Percentiles rank a stretch among this genome's conserved stretches.
Conservation (phyloP, 2,888 invertebrate species). For the Latrodectus hesperus region DNA sequence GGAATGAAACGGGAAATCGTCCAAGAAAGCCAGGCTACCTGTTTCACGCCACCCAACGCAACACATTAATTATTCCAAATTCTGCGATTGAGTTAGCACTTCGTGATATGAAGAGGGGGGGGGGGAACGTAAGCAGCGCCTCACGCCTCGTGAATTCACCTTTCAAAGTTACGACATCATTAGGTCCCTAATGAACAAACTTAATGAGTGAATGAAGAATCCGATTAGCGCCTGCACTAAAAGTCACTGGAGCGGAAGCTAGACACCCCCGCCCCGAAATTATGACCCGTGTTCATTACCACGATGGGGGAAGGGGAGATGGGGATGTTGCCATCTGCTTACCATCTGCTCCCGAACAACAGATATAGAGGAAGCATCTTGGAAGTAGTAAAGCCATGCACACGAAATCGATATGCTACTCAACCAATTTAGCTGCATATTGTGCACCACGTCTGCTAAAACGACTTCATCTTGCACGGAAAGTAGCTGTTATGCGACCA, state of each 20-base stretch:
- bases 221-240: slow-evolving; percentile 19
- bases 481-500: no score
- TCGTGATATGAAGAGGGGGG: neutral
- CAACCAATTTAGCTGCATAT: neutral
- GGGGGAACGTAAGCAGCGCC: neutral
- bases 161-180: slow-evolving; percentile 3
- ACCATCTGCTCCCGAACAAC: slow-evolving; percentile 58
- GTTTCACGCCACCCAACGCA: neutral
- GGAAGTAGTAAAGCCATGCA: slow-evolving; percentile 22
- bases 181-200: slow-evolving; percentile 15
- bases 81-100: neutral
- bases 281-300: slow-evolving; percentile 34
- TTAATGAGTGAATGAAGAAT: slow-evolving; percentile 20
- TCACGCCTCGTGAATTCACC: slow-evolving; percentile 7
- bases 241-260: slow-evolving; percentile 19
- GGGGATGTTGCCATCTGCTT: slow-evolving; percentile 41
- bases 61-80: slow-evolving; percentile 8
- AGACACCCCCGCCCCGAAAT: slow-evolving; percentile 36
- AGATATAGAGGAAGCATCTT: slow-evolving; percentile 62
- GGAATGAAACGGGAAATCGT: no score
- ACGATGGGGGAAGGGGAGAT: slow-evolving; percentile 15
- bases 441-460: no score
- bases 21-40: neutral
- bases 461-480: no score
- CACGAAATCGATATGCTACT: neutral